Conservation (phyloP, 2,113 vertebrate genomes). For the Gambusia affinis region DNA sequence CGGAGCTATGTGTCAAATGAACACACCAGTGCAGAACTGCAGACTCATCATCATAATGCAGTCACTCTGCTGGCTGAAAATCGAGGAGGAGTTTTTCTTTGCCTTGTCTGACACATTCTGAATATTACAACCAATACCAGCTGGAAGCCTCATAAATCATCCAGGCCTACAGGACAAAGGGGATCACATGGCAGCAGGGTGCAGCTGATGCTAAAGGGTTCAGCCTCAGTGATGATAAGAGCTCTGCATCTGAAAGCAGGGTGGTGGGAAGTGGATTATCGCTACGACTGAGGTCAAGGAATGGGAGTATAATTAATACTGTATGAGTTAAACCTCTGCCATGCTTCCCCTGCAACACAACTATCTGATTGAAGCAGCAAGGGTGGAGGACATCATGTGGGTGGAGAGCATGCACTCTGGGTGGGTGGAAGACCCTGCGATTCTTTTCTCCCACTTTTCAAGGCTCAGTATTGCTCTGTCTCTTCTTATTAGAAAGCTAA, state of each 20-base stretch:
- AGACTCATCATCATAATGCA: conserved; percentile 55
- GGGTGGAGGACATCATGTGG: conserved; percentile 46
- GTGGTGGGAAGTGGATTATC: conserved; percentile 75
- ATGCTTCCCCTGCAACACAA: conserved; percentile 57
- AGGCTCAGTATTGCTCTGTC: conserved; percentile 78
- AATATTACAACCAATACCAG: conserved; percentile 60
- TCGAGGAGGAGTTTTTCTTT: conserved; percentile 53
- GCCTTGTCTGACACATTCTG: conserved; percentile 52
- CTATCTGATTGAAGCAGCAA: conserved; percentile 69
- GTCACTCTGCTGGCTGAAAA: conserved; percentile 47
- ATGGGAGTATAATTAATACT: conserved; percentile 78
- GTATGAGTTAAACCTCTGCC: conserved; percentile 78
- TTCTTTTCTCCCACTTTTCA: conserved; percentile 50
- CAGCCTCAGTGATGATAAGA: conserved; percentile 60
- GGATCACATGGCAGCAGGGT: conserved; percentile 43
- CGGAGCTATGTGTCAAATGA: conserved; percentile 40
- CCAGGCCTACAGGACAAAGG: conserved; percentile 57
- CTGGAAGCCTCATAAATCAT: conserved; percentile 80
- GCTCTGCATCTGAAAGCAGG: conserved; percentile 48
- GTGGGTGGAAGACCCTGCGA: conserved; percentile 28
- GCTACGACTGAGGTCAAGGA: conserved; percentile 59
- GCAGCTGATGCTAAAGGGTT: conserved; percentile 57
- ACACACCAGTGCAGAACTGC: conserved; percentile 25
- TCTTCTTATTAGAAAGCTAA: conserved; percentile 82
- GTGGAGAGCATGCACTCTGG: conserved; percentile 52